Evolutionary conservation across 2,113 vertebrate species (phyloP), one percentile per base, ranked within the genome.

Genomic region (Crypturellus undulatus): DNA sequence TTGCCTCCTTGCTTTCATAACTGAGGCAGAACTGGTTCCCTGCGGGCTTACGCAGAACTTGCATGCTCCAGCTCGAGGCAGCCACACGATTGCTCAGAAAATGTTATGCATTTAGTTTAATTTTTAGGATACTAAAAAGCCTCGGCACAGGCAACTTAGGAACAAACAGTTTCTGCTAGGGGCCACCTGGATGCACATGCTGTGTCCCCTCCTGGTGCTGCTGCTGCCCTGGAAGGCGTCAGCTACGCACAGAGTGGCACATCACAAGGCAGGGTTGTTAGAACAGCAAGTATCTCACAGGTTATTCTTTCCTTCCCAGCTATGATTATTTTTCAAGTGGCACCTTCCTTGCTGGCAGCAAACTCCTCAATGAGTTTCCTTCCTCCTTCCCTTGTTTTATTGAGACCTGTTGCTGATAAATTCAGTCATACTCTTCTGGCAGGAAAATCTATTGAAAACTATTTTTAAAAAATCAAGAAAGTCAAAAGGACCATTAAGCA

Each of bases 81-180:
- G 69, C 9, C 30, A 49, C 0, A 0, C 1, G 2, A 56, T 47
- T 42, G 58, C 40, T 40, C 78, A 68, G 42, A 84, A 89, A 81
- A 58, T 5, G 7, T 64, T 34, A 89, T 38, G 38, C 25, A 30
- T 6, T 70, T 25, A 58, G 28, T 34, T 82, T 58, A 17, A 38
- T 84, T 92, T 88, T 86, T 42, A 63, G 20, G 30, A 51, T 15
- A 56, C 12, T 51, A 3, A 0, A 28, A 77, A 30, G 5, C 28
- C 42, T 42, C 16, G 59, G 22, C 17, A 68, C 20, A 54, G 69
- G 19, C 17, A 75, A 32, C 32, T 5, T 45, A 32, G 14, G 84
- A 88, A 70, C 36, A 71, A 0, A 0, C 0, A 40, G 56, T 84
- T 38, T 73, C 51, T 51, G 19, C 30, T 17, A n/a, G 0, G 25